Percentiles rank a stretch among this genome's conserved stretches.
These are phyloP conservation scores for Ornithorhynchus anatinus DNA, from an alignment of 2,113 vertebrate genomes.

Conservation along the genomic window DNA sequence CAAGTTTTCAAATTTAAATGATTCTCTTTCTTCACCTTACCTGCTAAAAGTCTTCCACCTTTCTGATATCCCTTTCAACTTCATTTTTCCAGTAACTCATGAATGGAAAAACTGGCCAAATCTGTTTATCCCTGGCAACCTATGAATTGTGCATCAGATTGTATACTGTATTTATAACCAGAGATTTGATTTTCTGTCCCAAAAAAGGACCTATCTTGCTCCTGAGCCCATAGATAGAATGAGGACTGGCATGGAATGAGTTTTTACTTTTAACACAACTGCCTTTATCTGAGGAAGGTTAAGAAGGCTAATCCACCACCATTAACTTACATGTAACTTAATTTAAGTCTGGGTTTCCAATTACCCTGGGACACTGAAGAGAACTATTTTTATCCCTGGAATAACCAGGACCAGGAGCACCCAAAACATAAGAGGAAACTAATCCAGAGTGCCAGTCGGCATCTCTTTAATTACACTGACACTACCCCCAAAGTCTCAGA, in stretches of 20 bases:
- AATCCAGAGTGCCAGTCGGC: not conserved
- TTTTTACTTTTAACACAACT: not conserved
- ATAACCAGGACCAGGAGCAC: not conserved
- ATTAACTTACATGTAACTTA: not conserved
- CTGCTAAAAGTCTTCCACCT: not conserved
- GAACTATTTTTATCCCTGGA: not conserved
- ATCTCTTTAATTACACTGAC: not conserved
- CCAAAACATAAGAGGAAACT: not conserved
- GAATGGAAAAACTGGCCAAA: not conserved
- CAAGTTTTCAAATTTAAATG: not conserved
- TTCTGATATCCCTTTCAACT: not conserved
- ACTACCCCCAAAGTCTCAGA: conserved; percentile 18
- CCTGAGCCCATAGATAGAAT: too few relatives aligned
- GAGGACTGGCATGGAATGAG: too few relatives aligned
- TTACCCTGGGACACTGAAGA: conserved; percentile 5
- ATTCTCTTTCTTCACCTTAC: not conserved
- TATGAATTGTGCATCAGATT: not conserved
- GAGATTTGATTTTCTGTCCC: not conserved
- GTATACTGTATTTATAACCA: not conserved
- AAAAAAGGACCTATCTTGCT: too few relatives aligned
- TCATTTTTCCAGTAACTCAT: not conserved
- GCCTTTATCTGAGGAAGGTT: not conserved
- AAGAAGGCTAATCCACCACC: not conserved
- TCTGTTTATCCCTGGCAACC: not conserved
- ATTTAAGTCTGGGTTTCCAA: not conserved